Percentiles rank a stretch among this genome's conserved stretches.
These are phyloP conservation scores for Arenaria interpres DNA, from an alignment of 2,113 vertebrate genomes.

Conservation along the genomic window DNA sequence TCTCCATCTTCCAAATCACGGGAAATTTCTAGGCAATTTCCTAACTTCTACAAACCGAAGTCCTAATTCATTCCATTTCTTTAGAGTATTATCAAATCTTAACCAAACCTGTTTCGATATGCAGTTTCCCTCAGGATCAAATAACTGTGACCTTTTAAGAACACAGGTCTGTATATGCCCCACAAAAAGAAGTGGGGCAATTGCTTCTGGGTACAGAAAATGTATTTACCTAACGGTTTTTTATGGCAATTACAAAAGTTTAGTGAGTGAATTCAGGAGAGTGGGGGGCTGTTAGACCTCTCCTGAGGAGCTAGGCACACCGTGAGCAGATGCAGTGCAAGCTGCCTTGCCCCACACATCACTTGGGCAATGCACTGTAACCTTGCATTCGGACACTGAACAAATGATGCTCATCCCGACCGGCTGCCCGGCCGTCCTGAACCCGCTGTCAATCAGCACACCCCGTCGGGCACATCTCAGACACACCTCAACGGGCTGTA, in stretches of 20 bases:
- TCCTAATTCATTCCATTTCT: background rate
- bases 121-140: background rate
- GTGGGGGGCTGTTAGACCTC: background rate
- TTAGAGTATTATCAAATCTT: background rate
- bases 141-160: slow-evolving; percentile 26
- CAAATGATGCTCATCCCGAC: background rate
- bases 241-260: background rate
- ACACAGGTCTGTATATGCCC: background rate
- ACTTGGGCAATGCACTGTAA: background rate
- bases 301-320: background rate
- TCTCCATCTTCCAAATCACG: background rate
- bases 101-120: background rate
- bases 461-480: background rate
- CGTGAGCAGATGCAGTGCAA: background rate
- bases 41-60: background rate
- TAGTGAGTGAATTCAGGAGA: background rate
- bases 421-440: background rate
- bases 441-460: background rate
- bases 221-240: background rate
- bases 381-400: background rate
- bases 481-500: background rate
- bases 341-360: background rate
- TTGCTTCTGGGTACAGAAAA: background rate
- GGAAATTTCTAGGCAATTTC: background rate
- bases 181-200: background rate